Base-by-base conservation (phyloP, 2,113 vertebrate species). In the Girardinichthys multiradiatus region DNA sequence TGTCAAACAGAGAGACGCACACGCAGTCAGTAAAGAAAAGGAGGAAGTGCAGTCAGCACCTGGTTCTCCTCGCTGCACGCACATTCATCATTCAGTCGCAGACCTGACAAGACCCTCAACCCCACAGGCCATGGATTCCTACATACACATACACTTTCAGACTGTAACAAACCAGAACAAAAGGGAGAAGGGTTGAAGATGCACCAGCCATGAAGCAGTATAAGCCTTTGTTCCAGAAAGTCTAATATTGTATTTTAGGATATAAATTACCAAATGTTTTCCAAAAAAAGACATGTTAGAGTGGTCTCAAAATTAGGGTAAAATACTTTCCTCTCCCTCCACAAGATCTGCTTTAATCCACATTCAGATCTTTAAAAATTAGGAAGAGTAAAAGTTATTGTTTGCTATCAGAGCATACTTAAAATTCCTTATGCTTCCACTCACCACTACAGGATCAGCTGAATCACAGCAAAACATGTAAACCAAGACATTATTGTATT, bases 41-140 rank as follows among this genome's bases (percentile, higher is more conserved):
- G 74, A 89, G 88, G 89, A 85, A 74, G 68, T 88, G 86, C 76
- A 83, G 84, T 85, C 79, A 83, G 77, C 75, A 76, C 80, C 83
- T 76, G 76, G 74, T 81, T 92, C 81, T 82, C 81, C 79, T 79
- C 27, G 21, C 68, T 87, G 84, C 86, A 89, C 90, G 79, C 87
- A 89, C 89, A 91, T 92, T 92, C 85, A 92, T 93, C 90, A 92
- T 89, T 92, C 91, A 81, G 86, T 90, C 83, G 76, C 80, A 80
- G 78, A 76, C 75, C 85, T 91, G 91, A 91, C 90, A 91, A 77
- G 85, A 75, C 61, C 88, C 81, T 77, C 72, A 90, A 86, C 73
- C 91, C 90, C 70, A 79, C 81, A 87, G 89, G 90, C 81, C 84
- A 77, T 28, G 60, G 77, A 68, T 81, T 42, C 81, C 84, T 75